A percentile compares a stretch with the other conserved stretches of the same genome.
phyloP scores from a whole-genome alignment of 2,113 vertebrate species.

The Leptobrachium ailaonicum region DNA sequence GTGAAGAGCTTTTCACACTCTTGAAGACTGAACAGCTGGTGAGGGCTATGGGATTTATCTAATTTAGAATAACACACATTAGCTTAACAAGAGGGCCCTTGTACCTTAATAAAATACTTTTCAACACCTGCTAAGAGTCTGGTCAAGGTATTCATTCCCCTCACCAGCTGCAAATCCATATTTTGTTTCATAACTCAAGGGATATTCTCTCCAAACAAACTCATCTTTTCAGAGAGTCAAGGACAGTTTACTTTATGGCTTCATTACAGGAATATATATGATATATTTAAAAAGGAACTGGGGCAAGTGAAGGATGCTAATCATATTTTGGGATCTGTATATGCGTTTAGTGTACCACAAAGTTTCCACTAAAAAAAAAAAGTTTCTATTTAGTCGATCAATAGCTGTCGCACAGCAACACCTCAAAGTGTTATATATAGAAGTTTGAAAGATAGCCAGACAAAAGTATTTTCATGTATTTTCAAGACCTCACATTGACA shows the following conservation, averaged over 20 bases:
- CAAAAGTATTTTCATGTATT: too few relatives aligned
- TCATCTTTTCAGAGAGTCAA: conserved; percentile 28
- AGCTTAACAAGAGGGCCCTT: conserved; percentile 39
- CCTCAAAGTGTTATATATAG: too few relatives aligned
- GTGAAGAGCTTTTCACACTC: conserved; percentile 38
- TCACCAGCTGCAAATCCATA: conserved; percentile 31
- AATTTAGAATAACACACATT: conserved; percentile 45
- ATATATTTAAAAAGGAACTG: not conserved
- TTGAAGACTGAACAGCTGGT: conserved; percentile 33
- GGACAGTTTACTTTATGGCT: conserved; percentile 17
- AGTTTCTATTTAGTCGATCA: too few relatives aligned
- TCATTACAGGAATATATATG: not conserved
- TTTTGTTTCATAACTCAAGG: conserved; percentile 37
- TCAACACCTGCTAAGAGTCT: conserved; percentile 42
- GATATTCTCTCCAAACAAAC: conserved; percentile 35
- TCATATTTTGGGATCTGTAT: not conserved
- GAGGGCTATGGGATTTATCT: conserved; percentile 44
- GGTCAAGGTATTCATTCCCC: conserved; percentile 18
- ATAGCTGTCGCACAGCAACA: too few relatives aligned
- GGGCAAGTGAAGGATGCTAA: not conserved
- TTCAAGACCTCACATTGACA: too few relatives aligned
- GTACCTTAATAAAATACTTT: conserved; percentile 32
- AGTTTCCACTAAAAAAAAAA: not conserved
- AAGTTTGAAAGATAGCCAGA: too few relatives aligned
- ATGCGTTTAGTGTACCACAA: not conserved